Evolutionary conservation across 1,140 invertebrate genomes (phyloP), one percentile per base, ranked within the genome.

Genomic region (Adoxophyes honmai): DNA sequence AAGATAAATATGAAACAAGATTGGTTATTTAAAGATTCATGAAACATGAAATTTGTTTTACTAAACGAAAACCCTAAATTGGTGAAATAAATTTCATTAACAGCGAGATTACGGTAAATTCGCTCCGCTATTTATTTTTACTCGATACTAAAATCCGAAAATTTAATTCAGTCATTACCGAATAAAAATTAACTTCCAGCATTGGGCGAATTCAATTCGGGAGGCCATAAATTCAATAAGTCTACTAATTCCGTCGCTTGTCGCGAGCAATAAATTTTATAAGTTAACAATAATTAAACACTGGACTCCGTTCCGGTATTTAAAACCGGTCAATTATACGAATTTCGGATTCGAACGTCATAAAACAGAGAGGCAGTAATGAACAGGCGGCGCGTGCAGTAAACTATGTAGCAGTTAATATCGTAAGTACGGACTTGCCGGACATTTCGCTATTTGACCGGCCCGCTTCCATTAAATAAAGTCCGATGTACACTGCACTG

Each of bases 361-460:
- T 85, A 83, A 86, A 84, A 82, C 70, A 78, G 76, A 64, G 64
- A 65, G 59, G 76, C 63, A 73, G 75, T 86, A 84, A 86, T 80
- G 73, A 81, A 78, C 81, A 82, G 75, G 62, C 72, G 81, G 80
- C 64, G 72, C 70, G 58, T 68, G 68, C 72, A 73, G 73, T 80
- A 75, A 81, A 81, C 72, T 82, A 78, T 80, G 77, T 77, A 63
- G 73, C 73, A 68, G 70, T 84, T 80, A 77, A 81, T 83, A 80
- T 79, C 62, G 71, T 70, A 68, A 65, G 61, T 66, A 60, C 21
- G 55, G 73, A 78, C 66, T 78, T 82, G 78, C 78, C 76, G 76
- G 75, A 71, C 72, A 70, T 75, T 82, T 69, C 57, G 67, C 68
- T 69, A 59, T 77, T 68, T 72, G 62, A 64, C 66, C 60, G 55